phyloP scores from a whole-genome alignment of 1,140 invertebrate species.

The Zaprionus gabonicus region DNA sequence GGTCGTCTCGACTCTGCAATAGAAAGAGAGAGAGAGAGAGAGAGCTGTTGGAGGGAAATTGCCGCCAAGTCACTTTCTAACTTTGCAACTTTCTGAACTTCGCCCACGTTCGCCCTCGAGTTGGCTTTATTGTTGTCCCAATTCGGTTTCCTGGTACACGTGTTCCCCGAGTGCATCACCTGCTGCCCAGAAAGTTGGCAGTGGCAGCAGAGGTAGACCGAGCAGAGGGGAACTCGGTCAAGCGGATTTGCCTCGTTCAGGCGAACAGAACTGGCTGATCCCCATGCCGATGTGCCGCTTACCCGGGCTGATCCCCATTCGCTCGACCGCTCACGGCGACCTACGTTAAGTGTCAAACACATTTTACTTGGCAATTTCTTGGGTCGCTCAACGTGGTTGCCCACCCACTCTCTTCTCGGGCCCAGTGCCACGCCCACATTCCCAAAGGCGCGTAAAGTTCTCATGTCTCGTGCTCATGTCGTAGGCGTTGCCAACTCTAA shows the following conservation, averaged over 20 bases:
- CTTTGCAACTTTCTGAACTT: slow-evolving; percentile 9
- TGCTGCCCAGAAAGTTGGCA: slow-evolving; percentile 8
- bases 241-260: slow-evolving; percentile 28
- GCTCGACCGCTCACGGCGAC: slow-evolving; percentile 43
- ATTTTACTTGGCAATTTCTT: slow-evolving; percentile 79
- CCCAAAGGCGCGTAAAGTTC: slow-evolving; percentile 50
- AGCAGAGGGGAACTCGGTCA: slow-evolving; percentile 10
- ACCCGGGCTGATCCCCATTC: background rate
- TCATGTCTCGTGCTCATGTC: slow-evolving; percentile 66
- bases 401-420: background rate
- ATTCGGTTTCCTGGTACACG: slow-evolving; percentile 33
- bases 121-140: slow-evolving; percentile 16
- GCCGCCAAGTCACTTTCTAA: slow-evolving; percentile 27
- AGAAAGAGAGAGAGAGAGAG: background rate
- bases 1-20: background rate
- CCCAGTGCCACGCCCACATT: background rate
- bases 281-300: background rate
- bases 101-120: slow-evolving; percentile 2
- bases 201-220: background rate
- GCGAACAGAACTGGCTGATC: background rate
- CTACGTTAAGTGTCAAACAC: slow-evolving; percentile 80
- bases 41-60: background rate
- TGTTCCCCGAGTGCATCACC: slow-evolving; percentile 40
- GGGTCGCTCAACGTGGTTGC: slow-evolving; percentile 53
- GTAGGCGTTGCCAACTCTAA: slow-evolving; percentile 82